A percentile compares a stretch with the other conserved stretches of the same genome.
Evolutionary conservation across 2,797 vertebrate species (phyloP).

Genomic region (Spinus olivaceus): DNA sequence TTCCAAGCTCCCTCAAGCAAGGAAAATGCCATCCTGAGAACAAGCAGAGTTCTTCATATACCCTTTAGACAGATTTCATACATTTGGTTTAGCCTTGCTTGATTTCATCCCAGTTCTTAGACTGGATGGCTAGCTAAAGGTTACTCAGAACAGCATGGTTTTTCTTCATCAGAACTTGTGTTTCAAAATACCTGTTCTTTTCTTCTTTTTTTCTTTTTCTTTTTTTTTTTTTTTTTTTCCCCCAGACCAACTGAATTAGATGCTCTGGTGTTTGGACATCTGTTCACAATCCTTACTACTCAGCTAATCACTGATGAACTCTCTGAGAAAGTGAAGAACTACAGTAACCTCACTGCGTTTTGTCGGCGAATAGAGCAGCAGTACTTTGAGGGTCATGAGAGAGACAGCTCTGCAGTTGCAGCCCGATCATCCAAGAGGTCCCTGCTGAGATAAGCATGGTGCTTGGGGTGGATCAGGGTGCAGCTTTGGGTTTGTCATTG

Average conservation of each 20-base stretch:
- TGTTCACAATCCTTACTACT: slow-evolving; percentile 97
- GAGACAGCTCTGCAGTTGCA: slow-evolving; percentile 64
- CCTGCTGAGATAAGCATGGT: slow-evolving; percentile 21
- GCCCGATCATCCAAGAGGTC: slow-evolving; percentile 60
- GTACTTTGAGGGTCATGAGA: slow-evolving; percentile 86
- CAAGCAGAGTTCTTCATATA: neutral
- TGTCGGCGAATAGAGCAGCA: slow-evolving; percentile 93
- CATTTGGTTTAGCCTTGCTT: neutral
- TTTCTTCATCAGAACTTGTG: neutral
- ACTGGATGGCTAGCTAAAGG: neutral
- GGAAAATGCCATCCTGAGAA: neutral
- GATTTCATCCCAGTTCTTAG: neutral
- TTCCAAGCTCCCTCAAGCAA: neutral
- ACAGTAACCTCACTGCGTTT: slow-evolving; percentile 91
- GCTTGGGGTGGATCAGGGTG: neutral
- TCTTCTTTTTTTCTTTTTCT: neutral
- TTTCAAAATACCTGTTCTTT: neutral
- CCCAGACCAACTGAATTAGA: slow-evolving; percentile 88
- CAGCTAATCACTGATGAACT: slow-evolving; percentile 89
- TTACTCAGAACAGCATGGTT: neutral
- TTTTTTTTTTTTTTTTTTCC: neutral
- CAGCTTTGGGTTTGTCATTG: slow-evolving; percentile 18
- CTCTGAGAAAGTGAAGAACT: slow-evolving; percentile 89
- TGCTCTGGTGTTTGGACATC: slow-evolving; percentile 93
- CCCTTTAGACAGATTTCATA: neutral